Base-by-base conservation (phyloP, 2,888 invertebrate genomes). In the Sepiola atlantica region DNA sequence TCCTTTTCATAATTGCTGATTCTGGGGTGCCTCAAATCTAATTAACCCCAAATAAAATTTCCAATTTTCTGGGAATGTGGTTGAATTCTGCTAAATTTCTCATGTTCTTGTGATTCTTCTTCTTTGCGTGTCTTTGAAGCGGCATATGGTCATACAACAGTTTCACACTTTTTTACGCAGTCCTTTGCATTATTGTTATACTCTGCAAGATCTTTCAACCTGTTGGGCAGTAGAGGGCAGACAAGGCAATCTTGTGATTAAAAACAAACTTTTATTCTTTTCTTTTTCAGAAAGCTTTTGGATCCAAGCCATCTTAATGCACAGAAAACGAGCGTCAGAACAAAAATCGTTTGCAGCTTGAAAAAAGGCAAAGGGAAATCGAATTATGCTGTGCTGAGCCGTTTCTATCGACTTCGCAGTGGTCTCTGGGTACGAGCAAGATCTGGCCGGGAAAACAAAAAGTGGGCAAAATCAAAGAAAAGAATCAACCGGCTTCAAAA, bases 361-460 rank as follows among this genome's bases (percentile, higher is more conserved):
- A 92, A 92, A n/a, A 92, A 54, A 14, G 92, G 92, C 14, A 92
- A 45, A 92, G 54, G n/a, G 8, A 92, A 92, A 92, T 35, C 45
- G 18, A 45, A n/a, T 92, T 45, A 45, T 55, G 92, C 92, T 55
- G 45, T 92, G 55, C 28, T 92, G 1, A 92, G 92, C 28, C 92
- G 92, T 45, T 92, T 92, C 54, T 92, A 45, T 45, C 92, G 92
- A n/a, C 55, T 92, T 45, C 45, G 92, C n/a, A 54, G 54, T 55
- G 92, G 92, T 24, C 92, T 92, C 20, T 92, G 92, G 92, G 54
- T 92, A 55, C 35, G 92, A 92, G n/a, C 92, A 55, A 92, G 55
- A 92, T 92, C 92, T 92, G 92, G 92, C 18, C 54, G 92, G 2
- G 55, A n/a, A 45, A 92, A 92, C 55, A 92, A 92, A 92, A 45